Evolutionary conservation across 2,113 vertebrate genomes (phyloP), one percentile per base, ranked within the genome.

Genomic region (Hystrix brachyura): DNA sequence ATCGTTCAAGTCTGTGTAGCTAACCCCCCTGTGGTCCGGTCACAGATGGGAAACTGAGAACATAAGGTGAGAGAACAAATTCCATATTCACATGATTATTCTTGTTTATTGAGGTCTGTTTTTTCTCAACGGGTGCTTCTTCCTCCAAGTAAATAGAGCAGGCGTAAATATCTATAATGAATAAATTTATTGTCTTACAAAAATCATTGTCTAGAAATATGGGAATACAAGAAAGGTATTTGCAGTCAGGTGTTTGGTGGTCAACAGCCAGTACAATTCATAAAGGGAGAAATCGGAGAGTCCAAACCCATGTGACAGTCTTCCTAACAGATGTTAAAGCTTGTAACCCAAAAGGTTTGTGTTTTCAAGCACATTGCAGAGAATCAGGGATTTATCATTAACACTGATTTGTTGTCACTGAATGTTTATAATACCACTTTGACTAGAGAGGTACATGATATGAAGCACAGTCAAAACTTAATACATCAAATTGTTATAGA

Each of bases 151-250:
- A 99, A 99, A 98, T 88, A 98, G 98, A 98, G 95, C 98, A 98
- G 98, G 98, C 98, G 65, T 98, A 97, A 96, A 96, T 99, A 99
- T 98, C 98, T 99, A 99, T 97, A 99, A 99, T 99, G 99, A 99
- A 99, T 99, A 99, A 99, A 99, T 99, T 99, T 99, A 99, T 99
- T 99, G 99, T 99, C 99, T 99, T 99, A 99, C 99, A 99, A 99
- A 99, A 99, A 99, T 99, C 99, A 99, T 99, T 98, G 99, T 99
- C 96, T 99, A 99, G 99, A 99, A 99, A 99, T 99, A 99, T 99
- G 99, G 99, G 99, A 99, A 99, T 99, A 99, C 99, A 99, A 99
- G 99, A 99, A 99, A 99, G 98, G 98, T 98, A 98, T 99, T 98
- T 99, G 99, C 98, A 99, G 99, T 99, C 98, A 98, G 99, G 99